phyloP scores from a whole-genome alignment of 2,113 vertebrate genomes.

The Entomyzon cyanotis region DNA sequence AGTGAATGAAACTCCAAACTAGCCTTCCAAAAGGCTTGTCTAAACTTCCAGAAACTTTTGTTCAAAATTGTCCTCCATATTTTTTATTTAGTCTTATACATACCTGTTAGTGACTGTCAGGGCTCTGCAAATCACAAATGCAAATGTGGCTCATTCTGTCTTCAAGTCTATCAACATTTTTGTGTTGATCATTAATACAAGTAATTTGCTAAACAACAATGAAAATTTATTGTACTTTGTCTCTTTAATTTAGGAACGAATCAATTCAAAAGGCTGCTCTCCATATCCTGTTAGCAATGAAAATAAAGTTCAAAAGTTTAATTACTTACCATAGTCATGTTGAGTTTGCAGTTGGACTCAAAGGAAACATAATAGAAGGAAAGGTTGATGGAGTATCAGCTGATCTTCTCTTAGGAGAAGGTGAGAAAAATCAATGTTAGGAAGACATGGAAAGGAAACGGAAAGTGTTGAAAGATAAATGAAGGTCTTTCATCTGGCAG shows the following conservation, averaged over 20 bases:
- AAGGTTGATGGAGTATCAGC: neutral
- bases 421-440: slow-evolving; percentile 15
- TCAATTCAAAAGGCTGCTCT: neutral
- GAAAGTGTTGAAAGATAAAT: slow-evolving; percentile 44
- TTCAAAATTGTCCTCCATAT: neutral
- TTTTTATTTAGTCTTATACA: neutral
- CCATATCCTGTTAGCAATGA: neutral
- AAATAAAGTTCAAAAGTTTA: neutral
- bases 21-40: neutral
- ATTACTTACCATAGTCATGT: neutral
- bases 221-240: neutral
- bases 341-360: neutral
- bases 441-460: slow-evolving; percentile 20
- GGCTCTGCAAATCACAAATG: neutral
- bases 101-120: neutral
- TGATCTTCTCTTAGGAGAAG: neutral
- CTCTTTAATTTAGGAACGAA: neutral
- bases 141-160: neutral
- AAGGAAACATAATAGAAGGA: neutral
- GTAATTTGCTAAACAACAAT: neutral
- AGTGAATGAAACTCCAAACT: neutral
- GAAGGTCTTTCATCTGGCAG: neutral
- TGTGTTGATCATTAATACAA: neutral
- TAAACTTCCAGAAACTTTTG: neutral
- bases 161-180: neutral